These are phyloP conservation scores for Danaus plexippus DNA, from an alignment of 1,140 invertebrate genomes.

Conservation along the genomic window DNA sequence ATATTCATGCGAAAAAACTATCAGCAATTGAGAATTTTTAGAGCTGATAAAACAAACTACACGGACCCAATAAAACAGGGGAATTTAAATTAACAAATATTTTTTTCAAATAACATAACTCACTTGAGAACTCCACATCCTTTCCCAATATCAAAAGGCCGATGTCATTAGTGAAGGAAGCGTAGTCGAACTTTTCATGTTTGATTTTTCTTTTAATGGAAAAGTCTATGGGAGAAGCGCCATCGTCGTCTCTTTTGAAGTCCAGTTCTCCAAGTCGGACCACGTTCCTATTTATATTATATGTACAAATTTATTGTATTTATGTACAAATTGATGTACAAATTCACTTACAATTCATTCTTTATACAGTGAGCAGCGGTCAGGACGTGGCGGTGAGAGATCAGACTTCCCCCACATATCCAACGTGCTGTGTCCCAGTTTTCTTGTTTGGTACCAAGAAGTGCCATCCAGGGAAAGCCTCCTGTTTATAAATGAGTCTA, in stretches of 20 bases:
- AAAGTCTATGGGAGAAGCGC: conserved; percentile 76
- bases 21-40: too few relatives aligned
- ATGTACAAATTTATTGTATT: too few relatives aligned
- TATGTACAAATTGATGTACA: too few relatives aligned
- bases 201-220: conserved; percentile 73
- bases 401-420: conserved; percentile 87
- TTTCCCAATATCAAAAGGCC: conserved; percentile 77
- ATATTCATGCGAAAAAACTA: too few relatives aligned
- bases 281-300: conserved; percentile 56
- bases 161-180: conserved; percentile 81
- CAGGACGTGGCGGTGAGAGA: conserved; percentile 80
- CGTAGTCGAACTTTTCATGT: conserved; percentile 78
- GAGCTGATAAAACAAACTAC: too few relatives aligned
- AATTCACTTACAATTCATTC: conserved; percentile 10
- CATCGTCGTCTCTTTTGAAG: conserved; percentile 74
- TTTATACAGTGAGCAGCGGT: conserved; percentile 89
- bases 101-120: too few relatives aligned
- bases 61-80: too few relatives aligned
- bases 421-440: conserved; percentile 69
- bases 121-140: conserved; percentile 74
- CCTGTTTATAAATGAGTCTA: conserved; percentile 48
- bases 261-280: conserved; percentile 83
- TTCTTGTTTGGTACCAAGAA: conserved; percentile 75
- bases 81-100: too few relatives aligned
- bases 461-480: conserved; percentile 81